A percentile compares a stretch with the other conserved stretches of the same genome.
These are phyloP conservation scores for Phrynosoma platyrhinos DNA, from an alignment of 2,113 vertebrate genomes.

Conservation along the genomic window DNA sequence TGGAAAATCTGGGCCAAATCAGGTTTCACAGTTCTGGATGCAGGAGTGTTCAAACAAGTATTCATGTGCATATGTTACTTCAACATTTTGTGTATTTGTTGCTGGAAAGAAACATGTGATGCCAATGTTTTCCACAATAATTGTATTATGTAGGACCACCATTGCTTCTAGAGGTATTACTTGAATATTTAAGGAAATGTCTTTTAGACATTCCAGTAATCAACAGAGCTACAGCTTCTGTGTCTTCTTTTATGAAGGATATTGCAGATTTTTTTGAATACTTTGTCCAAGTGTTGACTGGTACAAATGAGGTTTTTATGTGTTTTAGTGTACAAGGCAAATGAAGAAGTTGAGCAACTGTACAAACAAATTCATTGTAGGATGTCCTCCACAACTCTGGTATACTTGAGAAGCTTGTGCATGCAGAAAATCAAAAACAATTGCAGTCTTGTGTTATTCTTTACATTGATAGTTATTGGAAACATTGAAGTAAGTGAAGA, in stretches of 20 bases:
- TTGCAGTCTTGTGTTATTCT: slow-evolving; percentile 61
- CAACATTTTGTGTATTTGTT: neutral
- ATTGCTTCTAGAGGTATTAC: slow-evolving; percentile 43
- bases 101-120: too few species aligned
- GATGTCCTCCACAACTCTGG: neutral
- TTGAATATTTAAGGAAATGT: slow-evolving; percentile 44
- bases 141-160: neutral
- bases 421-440: slow-evolving; percentile 47
- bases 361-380: neutral
- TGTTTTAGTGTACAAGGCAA: neutral
- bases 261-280: neutral
- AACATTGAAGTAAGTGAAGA: slow-evolving; percentile 56
- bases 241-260: neutral
- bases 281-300: neutral
- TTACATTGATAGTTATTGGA: slow-evolving; percentile 49
- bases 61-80: neutral
- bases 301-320: neutral
- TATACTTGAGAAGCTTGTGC: neutral
- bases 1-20: neutral
- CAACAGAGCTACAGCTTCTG: slow-evolving; percentile 13
- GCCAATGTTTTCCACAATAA: neutral
- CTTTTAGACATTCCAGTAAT: slow-evolving; percentile 21
- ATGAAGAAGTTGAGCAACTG: neutral
- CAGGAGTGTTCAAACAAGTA: slow-evolving; percentile 1
- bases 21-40: neutral